Conservation (phyloP, 2,888 invertebrate species). For the Monoplex corrugatus region DNA sequence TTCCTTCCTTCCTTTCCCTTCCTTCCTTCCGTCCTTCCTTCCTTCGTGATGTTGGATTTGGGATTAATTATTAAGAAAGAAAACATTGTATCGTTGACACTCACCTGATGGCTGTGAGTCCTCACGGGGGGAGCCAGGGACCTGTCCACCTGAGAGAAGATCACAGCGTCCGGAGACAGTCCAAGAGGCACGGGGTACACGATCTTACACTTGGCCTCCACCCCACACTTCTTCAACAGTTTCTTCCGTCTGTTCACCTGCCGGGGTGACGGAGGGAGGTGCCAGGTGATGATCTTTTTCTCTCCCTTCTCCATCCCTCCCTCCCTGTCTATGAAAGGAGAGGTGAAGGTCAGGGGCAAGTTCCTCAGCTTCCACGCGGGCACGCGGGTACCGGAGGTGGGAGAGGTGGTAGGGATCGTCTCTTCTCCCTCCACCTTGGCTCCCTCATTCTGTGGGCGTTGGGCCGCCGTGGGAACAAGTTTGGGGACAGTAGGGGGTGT, state of each 20-base stretch:
- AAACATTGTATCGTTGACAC: background rate
- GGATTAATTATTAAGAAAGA: too few relatives aligned
- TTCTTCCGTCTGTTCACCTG: background rate
- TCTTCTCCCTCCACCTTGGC: too few relatives aligned
- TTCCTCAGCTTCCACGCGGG: background rate
- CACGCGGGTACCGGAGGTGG: background rate
- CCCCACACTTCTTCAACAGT: constrained; percentile 12
- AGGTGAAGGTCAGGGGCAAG: constrained; percentile 21
- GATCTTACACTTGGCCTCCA: background rate
- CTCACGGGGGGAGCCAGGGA: background rate
- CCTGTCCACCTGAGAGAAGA: background rate
- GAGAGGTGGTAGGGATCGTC: too few relatives aligned
- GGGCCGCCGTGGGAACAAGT: too few relatives aligned
- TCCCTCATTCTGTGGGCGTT: too few relatives aligned
- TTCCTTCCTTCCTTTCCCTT: background rate
- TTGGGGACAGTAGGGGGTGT: too few relatives aligned
- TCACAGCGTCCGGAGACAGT: background rate
- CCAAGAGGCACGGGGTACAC: constrained; percentile 29
- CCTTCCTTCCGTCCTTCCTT: background rate
- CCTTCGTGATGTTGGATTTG: too few relatives aligned
- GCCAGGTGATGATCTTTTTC: constrained; percentile 38
- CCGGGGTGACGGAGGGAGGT: background rate
- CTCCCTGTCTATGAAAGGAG: constrained; percentile 34
- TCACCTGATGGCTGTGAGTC: constrained; percentile 23
- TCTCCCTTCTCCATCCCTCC: too few relatives aligned